A percentile compares a stretch with the other conserved stretches of the same genome.
These are phyloP conservation scores for Chamaetylas fuelleborni DNA, from an alignment of 2,113 vertebrate genomes.

Conservation along the genomic window DNA sequence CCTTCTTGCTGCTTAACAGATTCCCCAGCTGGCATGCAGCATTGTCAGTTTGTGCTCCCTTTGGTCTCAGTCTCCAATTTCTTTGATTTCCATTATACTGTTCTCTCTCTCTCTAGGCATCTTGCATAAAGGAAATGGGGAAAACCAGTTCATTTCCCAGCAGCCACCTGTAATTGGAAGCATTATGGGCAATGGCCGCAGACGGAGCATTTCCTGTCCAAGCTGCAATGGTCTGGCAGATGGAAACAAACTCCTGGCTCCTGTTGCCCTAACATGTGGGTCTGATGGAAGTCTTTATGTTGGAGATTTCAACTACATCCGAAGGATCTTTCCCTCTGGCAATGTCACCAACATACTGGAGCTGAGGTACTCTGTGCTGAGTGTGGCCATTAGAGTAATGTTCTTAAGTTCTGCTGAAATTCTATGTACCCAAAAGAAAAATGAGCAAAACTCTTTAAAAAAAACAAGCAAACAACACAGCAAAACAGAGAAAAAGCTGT, in stretches of 20 bases:
- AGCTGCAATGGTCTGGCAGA: conserved; percentile 98
- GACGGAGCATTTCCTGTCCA: conserved; percentile 95
- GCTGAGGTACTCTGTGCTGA: conserved; percentile 80
- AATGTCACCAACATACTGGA: conserved; percentile 98
- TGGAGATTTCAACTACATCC: conserved; percentile 98
- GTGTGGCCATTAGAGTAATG: not conserved
- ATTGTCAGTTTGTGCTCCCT: not conserved
- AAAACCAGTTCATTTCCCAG: conserved; percentile 98
- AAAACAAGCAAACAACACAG: not conserved
- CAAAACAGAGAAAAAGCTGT: not conserved
- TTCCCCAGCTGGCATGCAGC: not conserved
- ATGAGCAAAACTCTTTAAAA: not conserved
- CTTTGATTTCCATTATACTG: not conserved
- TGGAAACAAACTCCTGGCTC: conserved; percentile 96
- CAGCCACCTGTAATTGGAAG: conserved; percentile 95
- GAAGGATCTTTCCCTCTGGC: conserved; percentile 94
- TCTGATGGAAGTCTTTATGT: conserved; percentile 95
- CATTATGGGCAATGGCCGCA: conserved; percentile 94
- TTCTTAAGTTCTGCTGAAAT: not conserved
- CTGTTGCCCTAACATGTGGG: conserved; percentile 90
- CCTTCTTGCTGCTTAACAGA: not conserved
- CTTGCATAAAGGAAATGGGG: conserved; percentile 96
- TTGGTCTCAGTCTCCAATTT: not conserved
- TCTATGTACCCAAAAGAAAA: not conserved
- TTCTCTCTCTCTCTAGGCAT: conserved; percentile 79